Percentiles rank a stretch among this genome's conserved stretches.
Evolutionary conservation across 92 coral and sea anemone genomes (phyloP).

Genomic region (Siderastrea radians): DNA sequence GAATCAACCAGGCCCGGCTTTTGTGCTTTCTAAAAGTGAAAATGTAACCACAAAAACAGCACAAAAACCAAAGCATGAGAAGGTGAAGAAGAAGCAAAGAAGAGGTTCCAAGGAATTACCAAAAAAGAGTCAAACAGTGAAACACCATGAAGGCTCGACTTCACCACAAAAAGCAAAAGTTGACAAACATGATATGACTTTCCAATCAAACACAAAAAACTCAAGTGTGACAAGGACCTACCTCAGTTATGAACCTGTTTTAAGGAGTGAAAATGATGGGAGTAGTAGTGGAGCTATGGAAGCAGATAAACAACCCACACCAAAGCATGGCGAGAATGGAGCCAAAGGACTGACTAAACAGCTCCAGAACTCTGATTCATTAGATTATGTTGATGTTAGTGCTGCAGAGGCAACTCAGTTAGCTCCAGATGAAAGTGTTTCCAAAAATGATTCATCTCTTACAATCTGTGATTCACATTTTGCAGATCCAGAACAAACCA

Average conservation of each 20-base stretch:
- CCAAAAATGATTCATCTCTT: constrained; percentile 1
- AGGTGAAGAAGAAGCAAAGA: constrained; percentile 9
- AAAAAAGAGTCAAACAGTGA: constrained; percentile 1
- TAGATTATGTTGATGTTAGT: not conserved
- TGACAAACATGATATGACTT: not conserved
- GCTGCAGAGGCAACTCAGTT: not conserved
- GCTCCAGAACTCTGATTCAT: not conserved
- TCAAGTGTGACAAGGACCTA: constrained; percentile 64
- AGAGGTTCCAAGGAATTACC: constrained; percentile 14
- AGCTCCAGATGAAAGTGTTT: not conserved
- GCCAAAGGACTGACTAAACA: not conserved
- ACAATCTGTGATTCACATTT: not conserved
- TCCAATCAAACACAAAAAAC: constrained; percentile 20
- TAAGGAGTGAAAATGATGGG: constrained; percentile 35
- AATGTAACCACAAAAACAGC: not conserved
- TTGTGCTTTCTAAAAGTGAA: constrained; percentile 32
- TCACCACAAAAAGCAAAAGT: constrained; percentile 20
- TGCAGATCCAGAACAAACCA: not conserved
- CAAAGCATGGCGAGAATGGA: constrained; percentile 1
- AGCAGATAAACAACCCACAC: not conserved
- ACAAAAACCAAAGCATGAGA: constrained; percentile 1
- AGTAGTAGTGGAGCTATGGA: constrained; percentile 3
- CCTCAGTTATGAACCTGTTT: constrained; percentile 73
- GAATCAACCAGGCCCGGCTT: constrained; percentile 19
- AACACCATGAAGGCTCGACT: constrained; percentile 4